These are phyloP conservation scores for Misgurnus mizolepis DNA, from an alignment of 2,113 vertebrate species.

Conservation along the genomic window DNA sequence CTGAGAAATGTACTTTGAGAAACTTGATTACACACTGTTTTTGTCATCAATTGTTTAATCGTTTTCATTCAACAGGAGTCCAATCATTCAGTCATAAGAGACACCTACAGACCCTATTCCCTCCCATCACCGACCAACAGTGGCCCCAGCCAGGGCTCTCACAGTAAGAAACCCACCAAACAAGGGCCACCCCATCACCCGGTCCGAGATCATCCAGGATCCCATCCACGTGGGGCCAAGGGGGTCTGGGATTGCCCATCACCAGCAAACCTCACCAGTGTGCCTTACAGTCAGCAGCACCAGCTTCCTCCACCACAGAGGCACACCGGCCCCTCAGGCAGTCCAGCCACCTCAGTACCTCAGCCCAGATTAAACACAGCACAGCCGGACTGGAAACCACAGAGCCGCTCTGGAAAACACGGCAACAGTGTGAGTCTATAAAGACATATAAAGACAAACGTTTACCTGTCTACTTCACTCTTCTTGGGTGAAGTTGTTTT, in stretches of 20 bases:
- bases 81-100: slow-evolving; percentile 65
- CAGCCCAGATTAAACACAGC: slow-evolving; percentile 62
- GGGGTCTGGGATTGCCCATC: slow-evolving; percentile 73
- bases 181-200: slow-evolving; percentile 41
- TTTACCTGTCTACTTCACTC: too few species aligned
- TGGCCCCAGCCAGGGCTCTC: slow-evolving; percentile 44
- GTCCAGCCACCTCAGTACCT: slow-evolving; percentile 45
- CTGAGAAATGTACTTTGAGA: too few species aligned
- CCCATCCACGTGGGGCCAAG: slow-evolving; percentile 60
- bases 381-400: slow-evolving; percentile 61
- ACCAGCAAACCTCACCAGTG: slow-evolving; percentile 89
- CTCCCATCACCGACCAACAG: slow-evolving; percentile 21
- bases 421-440: slow-evolving; percentile 71
- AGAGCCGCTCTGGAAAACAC: slow-evolving; percentile 73
- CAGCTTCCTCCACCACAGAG: slow-evolving; percentile 65
- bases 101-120: slow-evolving; percentile 48
- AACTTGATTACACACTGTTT: not conserved
- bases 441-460: not conserved
- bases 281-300: slow-evolving; percentile 83
- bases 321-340: slow-evolving; percentile 51
- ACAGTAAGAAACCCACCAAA: slow-evolving; percentile 52
- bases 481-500: too few species aligned
- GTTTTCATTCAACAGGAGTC: slow-evolving; percentile 63
- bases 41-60: not conserved
- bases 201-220: slow-evolving; percentile 50